phyloP scores from a whole-genome alignment of 1,140 invertebrate genomes.

The Eubasilissa regina region DNA sequence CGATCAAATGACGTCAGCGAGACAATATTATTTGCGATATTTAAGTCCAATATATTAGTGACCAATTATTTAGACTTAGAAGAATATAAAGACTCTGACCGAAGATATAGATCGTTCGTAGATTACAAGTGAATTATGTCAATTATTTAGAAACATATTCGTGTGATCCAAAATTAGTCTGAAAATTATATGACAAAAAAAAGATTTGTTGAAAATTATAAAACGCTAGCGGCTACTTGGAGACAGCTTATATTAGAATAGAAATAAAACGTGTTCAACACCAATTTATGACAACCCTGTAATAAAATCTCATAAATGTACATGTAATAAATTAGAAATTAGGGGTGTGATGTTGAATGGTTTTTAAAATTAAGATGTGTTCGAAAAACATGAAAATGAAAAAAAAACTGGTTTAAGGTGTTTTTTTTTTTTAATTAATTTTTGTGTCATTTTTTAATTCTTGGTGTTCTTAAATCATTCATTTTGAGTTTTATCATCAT shows the following conservation, averaged over 20 bases:
- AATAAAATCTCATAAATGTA: neutral
- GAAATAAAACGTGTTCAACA: slow-evolving; percentile 35
- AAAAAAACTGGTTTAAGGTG: neutral
- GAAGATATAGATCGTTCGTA: slow-evolving; percentile 5
- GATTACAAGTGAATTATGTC: slow-evolving; percentile 28
- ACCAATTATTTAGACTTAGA: neutral
- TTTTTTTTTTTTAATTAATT: neutral
- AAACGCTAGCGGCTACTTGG: slow-evolving; percentile 22
- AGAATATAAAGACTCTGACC: slow-evolving; percentile 1
- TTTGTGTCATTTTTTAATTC: slow-evolving; percentile 12
- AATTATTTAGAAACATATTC: slow-evolving; percentile 31
- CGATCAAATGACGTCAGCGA: no score
- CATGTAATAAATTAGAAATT: neutral
- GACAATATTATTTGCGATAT: no score
- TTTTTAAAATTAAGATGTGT: slow-evolving; percentile 9
- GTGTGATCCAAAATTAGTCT: slow-evolving; percentile 36
- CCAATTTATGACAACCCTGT: slow-evolving; percentile 23
- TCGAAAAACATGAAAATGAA: neutral
- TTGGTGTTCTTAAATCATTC: slow-evolving; percentile 26
- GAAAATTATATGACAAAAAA: slow-evolving; percentile 12
- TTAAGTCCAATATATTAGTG: neutral
- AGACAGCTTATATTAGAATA: slow-evolving; percentile 32
- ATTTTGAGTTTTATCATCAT: slow-evolving; percentile 12
- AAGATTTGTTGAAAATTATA: slow-evolving; percentile 25
- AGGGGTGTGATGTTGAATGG: neutral